Conservation (phyloP, 2,888 invertebrate genomes). For the Pollenia amentaria region DNA sequence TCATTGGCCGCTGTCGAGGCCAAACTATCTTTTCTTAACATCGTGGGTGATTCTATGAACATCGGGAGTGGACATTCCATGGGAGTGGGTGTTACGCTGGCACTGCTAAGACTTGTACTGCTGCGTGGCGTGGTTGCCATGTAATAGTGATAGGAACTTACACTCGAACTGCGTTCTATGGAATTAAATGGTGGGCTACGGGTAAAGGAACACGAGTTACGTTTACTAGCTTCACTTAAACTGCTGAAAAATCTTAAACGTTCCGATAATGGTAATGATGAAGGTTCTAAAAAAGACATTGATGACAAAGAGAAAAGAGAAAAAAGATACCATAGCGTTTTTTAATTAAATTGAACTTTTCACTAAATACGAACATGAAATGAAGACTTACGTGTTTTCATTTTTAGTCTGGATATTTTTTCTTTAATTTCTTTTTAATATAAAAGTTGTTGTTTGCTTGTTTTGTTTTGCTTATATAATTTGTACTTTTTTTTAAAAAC, state of each 20-base stretch:
- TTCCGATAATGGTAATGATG: slow-evolving; percentile 83
- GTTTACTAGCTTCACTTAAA: slow-evolving; percentile 78
- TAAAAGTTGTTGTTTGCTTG: slow-evolving; percentile 60
- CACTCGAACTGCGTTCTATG: slow-evolving; percentile 78
- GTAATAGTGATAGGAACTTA: slow-evolving; percentile 71
- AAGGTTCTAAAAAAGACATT: slow-evolving; percentile 80
- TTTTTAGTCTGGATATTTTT: slow-evolving; percentile 66
- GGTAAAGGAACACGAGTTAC: slow-evolving; percentile 75
- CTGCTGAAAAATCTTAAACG: slow-evolving; percentile 83
- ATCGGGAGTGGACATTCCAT: slow-evolving; percentile 75
- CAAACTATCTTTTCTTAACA: slow-evolving; percentile 18
- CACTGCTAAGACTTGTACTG: slow-evolving; percentile 78
- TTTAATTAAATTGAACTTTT: slow-evolving; percentile 10
- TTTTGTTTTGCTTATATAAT: slow-evolving; percentile 23
- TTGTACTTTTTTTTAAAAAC: slow-evolving; percentile 21
- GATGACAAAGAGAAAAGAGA: neutral
- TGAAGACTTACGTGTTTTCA: slow-evolving; percentile 79
- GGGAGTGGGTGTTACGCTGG: slow-evolving; percentile 79
- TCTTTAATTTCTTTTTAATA: neutral
- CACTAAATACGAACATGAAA: slow-evolving; percentile 19
- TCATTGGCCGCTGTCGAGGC: slow-evolving; percentile 28
- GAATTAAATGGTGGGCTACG: slow-evolving; percentile 76
- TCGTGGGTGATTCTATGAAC: slow-evolving; percentile 44
- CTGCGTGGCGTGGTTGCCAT: slow-evolving; percentile 77
- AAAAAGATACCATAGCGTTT: slow-evolving; percentile 9